Evolutionary conservation across 2,113 vertebrate species (phyloP).

Genomic region (Aegotheles bennettii): DNA sequence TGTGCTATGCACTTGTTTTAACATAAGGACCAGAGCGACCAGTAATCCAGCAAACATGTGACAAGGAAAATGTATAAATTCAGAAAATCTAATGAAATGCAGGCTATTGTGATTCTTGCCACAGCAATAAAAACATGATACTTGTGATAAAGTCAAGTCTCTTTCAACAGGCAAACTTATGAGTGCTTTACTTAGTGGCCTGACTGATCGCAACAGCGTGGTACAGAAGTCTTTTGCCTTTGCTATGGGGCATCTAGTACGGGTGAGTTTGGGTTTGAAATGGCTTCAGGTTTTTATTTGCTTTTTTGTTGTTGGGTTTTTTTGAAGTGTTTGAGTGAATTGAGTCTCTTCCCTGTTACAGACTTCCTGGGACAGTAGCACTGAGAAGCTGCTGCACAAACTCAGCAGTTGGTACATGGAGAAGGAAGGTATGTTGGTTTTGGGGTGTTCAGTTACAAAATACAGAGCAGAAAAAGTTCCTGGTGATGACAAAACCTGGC

Average conservation of each 20-base stretch:
- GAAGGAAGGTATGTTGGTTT: constrained; percentile 84
- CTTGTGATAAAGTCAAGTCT: background rate
- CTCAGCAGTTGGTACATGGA: constrained; percentile 94
- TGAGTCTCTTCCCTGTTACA: constrained; percentile 48
- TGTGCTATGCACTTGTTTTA: background rate
- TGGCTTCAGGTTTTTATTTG: background rate
- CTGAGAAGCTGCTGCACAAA: constrained; percentile 92
- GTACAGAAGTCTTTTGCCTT: constrained; percentile 94
- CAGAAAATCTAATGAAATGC: background rate
- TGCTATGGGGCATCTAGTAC: constrained; percentile 92
- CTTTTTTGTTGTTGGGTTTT: background rate
- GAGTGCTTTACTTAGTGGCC: constrained; percentile 88
- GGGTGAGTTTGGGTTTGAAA: constrained; percentile 75
- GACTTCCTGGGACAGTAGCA: constrained; percentile 92
- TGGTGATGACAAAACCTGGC: background rate
- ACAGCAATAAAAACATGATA: background rate
- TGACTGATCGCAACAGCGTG: constrained; percentile 89
- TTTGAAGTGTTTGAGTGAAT: background rate
- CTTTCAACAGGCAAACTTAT: constrained; percentile 90
- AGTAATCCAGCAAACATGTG: rapidly evolving
- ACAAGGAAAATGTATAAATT: background rate
- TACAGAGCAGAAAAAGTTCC: background rate
- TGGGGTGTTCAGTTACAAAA: background rate
- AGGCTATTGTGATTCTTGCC: background rate
- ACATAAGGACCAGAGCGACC: background rate